A percentile compares a stretch with the other conserved stretches of the same genome.
Conservation (phyloP, 2,888 invertebrate species). For the Portevinia maculata region DNA sequence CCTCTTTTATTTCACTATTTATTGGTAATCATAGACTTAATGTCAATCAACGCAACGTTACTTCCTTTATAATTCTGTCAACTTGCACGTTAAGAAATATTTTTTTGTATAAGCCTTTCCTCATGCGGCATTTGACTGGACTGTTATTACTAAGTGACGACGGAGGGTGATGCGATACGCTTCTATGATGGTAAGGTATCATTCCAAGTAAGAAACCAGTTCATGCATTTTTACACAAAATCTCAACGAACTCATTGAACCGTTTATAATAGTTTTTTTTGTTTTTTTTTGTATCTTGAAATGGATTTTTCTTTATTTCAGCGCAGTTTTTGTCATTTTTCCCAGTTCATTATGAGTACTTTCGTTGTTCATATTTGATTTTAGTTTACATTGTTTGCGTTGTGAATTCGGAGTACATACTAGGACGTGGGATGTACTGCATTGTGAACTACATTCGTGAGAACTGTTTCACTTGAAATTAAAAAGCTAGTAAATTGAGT, state of each 20-base stretch:
- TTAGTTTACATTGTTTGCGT: conserved; percentile 28
- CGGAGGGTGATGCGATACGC: conserved; percentile 8
- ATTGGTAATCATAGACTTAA: conserved; percentile 8
- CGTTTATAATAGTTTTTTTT: conserved; percentile 28
- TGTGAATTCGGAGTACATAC: conserved; percentile 51
- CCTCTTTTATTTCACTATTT: conserved; percentile 7
- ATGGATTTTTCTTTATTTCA: conserved; percentile 16
- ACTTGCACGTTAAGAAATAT: conserved; percentile 55
- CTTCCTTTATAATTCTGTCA: conserved; percentile 53
- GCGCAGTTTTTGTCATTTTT: conserved; percentile 16
- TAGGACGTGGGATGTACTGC: conserved; percentile 65
- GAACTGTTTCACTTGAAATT: conserved; percentile 42
- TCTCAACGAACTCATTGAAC: conserved; percentile 45
- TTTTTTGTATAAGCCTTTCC: conserved; percentile 36
- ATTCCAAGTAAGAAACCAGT: conserved; percentile 52
- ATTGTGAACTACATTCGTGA: conserved; percentile 51
- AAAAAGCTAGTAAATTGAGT: background rate
- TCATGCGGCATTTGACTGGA: conserved; percentile 20
- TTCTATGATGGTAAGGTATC: conserved; percentile 42
- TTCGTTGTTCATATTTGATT: conserved; percentile 41
- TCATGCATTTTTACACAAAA: conserved; percentile 63
- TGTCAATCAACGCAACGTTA: conserved; percentile 47
- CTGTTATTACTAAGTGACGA: conserved; percentile 5
- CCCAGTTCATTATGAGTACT: conserved; percentile 15
- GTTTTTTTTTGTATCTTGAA: background rate